Evolutionary conservation across 2,113 vertebrate species (phyloP).

Genomic region (Sigmodon hispidus): DNA sequence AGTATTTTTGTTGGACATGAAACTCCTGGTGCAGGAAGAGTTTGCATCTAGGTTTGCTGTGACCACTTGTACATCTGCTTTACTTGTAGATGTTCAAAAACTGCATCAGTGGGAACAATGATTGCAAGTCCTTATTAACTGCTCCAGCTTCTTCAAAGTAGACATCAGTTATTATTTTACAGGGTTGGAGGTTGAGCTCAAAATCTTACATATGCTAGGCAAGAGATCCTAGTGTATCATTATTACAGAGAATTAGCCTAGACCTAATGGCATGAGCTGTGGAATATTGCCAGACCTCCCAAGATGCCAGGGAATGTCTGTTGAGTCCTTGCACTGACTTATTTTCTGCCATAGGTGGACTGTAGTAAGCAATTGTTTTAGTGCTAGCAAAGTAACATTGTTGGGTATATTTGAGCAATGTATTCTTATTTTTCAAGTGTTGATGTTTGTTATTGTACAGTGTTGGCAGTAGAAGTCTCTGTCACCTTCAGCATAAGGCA

Average conservation of each 20-base stretch:
- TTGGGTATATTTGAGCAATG: constrained; percentile 13
- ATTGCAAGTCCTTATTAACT: background rate
- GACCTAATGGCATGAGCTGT: background rate
- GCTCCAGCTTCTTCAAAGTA: constrained; percentile 18
- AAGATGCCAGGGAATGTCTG: background rate
- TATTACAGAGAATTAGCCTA: background rate
- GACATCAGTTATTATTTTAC: background rate
- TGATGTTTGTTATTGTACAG: background rate
- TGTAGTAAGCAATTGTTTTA: background rate
- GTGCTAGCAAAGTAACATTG: background rate
- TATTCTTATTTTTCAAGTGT: constrained; percentile 42
- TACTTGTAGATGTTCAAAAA: background rate
- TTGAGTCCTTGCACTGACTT: background rate
- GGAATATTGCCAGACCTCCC: background rate
- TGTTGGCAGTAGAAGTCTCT: background rate
- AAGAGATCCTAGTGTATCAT: background rate
- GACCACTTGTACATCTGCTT: background rate
- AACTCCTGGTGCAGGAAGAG: background rate
- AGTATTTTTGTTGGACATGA: background rate
- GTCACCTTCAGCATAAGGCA: constrained; percentile 40
- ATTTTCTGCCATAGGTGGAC: background rate
- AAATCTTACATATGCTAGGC: background rate
- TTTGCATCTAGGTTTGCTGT: background rate
- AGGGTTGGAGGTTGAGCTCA: background rate
- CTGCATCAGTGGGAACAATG: background rate